phyloP scores from a whole-genome alignment of 2,113 vertebrate genomes.

The Cephalopholis sonnerati region DNA sequence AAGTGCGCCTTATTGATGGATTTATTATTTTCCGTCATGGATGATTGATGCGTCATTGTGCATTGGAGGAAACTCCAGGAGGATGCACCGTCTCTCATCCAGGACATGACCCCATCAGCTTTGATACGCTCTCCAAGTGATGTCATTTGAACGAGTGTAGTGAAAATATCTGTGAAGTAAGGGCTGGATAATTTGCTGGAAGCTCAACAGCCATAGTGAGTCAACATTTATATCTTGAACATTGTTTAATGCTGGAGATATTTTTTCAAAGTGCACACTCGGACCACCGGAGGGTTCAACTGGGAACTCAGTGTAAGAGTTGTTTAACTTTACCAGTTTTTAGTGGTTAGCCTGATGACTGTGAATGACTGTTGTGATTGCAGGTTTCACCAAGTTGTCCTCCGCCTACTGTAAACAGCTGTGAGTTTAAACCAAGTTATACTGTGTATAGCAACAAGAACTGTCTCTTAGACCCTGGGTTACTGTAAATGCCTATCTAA shows the following conservation, averaged over 20 bases:
- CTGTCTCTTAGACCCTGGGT: not conserved
- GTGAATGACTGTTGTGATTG: constrained; percentile 51
- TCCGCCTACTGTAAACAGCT: constrained; percentile 53
- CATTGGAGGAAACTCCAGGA: not conserved
- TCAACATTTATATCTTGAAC: not conserved
- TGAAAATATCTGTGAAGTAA: constrained; percentile 4
- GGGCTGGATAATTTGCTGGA: not conserved
- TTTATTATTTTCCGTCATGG: not conserved
- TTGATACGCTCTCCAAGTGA: not conserved
- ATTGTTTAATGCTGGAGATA: not conserved
- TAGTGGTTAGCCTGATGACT: constrained; percentile 42
- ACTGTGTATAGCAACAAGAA: not conserved
- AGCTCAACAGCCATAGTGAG: not conserved
- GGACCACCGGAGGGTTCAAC: constrained; percentile 34
- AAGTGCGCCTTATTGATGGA: not conserved
- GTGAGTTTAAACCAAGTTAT: constrained; percentile 5
- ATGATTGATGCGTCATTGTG: not conserved
- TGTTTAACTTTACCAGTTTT: constrained; percentile 41
- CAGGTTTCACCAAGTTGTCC: constrained; percentile 42
- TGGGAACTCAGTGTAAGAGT: not conserved
- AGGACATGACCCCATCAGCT: not conserved
- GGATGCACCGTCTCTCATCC: not conserved
- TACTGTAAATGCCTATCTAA: constrained; percentile 5
- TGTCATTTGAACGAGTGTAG: not conserved
- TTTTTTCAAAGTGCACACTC: constrained; percentile 1